Base-by-base conservation (phyloP, 1,140 invertebrate genomes). In the Procambarus clarkii region DNA sequence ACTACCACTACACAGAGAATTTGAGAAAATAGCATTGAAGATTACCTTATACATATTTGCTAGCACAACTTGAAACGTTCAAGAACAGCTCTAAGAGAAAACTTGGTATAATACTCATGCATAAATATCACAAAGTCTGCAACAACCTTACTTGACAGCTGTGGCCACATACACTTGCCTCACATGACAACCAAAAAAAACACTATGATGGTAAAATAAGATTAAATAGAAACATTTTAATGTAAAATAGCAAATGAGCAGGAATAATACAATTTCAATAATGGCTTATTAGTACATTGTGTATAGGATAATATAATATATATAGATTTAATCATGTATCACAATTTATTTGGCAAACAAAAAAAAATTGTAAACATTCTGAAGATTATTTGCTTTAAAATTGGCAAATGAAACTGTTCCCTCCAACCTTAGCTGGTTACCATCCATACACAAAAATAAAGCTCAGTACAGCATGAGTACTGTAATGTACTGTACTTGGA, bases 1-100 rank as follows among this genome's bases (percentile, higher is more conserved):
- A 64, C 60, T 64, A 64, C 60, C 18, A 64, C 60, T 34, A 64
- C 60, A 64, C 13, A 64, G 60, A 64, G 11, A 64, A 15, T 64
- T 64, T 58, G 54, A 81, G 45, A 81, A 50, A 81, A 54, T 81
- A 81, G 79, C 79, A 81, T 54, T 24, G 48, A 50, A 54, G 79
- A 24, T 74, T 74, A 34, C 21, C 21, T 74, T n/a, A 74, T 74
- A 34, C 24, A 74, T 74, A 74, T 74, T 81, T 81, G 45, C 45
- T 48, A 54, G n/a, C 54, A 81, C 13, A 34, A 58, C 48, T 58
- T 50, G 9, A 50, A 79, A 79, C 18, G 46, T 81, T n/a, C 48
- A 81, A 58, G 24, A 54, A 81, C 79, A 18, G 58, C 46, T 81
- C 48, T 11, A 79, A 48, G 77, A 79, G 77, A 8, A 79, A 79